Evolutionary conservation across 2,797 vertebrate species (phyloP), one percentile per base, ranked within the genome.

Genomic region (Leptodactylus fallax): DNA sequence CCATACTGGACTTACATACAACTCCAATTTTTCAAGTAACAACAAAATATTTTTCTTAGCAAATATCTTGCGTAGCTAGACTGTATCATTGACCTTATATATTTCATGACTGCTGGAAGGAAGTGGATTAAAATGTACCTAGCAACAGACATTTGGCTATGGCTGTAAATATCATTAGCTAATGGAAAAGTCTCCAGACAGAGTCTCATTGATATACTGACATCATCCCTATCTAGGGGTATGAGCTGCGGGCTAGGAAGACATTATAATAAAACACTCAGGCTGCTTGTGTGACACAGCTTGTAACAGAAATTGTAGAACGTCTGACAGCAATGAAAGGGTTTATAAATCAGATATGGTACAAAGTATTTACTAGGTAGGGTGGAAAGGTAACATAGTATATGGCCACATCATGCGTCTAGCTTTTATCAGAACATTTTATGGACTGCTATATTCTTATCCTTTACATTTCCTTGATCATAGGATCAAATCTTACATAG

Each of bases 91-190:
- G 1, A 3, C 69, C 19, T 72, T 19, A 13, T 47, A 21, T 72
- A 72, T 72, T 19, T 19, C 7, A 7, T 45, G 69, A 72, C 14
- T 72, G 8, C 9, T 9, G 8, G 71, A 16, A 78, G 71, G 13
- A 45, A 65, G 83, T 55, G 47, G 55, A 71, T 83, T 83, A 83
- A 16, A 9, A 25, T 78, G 17, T 56, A 53, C 63, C 17, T 61
- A 65, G 14, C 45, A 7, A 17, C 55, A 47, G 23, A 69, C 53
- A 49, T 61, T 81, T 65, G 58, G 80, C 49, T 56, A 14, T 61
- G 85, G 51, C 82, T 49, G 25, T 80, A 89, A 88, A 92, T 90
- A 87, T 63, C 85, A 92, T 93, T 92, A 91, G 90, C 87, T 93
- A 92, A 93, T 90, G 88, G 90, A 87, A 90, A 88, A 91, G 83